Evolutionary conservation across 2,888 invertebrate genomes (phyloP), one percentile per base, ranked within the genome.

Genomic region (Coecobrya sp.): DNA sequence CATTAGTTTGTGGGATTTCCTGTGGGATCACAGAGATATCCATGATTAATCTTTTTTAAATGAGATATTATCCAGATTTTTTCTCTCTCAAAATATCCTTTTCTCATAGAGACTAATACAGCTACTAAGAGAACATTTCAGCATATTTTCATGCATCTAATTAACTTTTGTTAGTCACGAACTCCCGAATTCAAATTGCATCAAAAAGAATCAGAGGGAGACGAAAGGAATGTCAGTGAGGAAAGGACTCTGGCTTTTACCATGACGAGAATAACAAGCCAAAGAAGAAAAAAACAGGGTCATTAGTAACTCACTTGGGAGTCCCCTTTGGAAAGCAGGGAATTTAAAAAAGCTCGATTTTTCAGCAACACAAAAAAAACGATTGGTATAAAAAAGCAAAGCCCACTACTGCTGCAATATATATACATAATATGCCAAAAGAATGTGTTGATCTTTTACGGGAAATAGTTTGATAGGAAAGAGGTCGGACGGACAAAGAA

Each of bases 221-320:
- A 36, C 36, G 36, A 36, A 36, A 36, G 7, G 36, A n/a, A n/a
- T n/a, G n/a, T n/a, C n/a, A n/a, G n/a, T n/a, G n/a, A n/a, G n/a
- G n/a, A 36, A 36, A 7, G 36, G 36, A 36, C 36, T 36, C 36
- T 49, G 22, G 19, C 16, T 76, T 19, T 19, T 45, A 36, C 27
- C n/a, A 36, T 36, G 30, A 68, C 2, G 7, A 68, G 30, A 36
- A 68, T 36, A 68, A 68, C 30, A 68, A 30, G 68, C 36, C 16
- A 3, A 30, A 36, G 27, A 45, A 73, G 25, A 49, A 16, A 73
- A 49, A 49, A 16, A 19, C n/a, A 49, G n/a, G 45, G 42, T 76
- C 76, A 76, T 76, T 76, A 76, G 76, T 25, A 49, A 76, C 49
- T 76, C 76, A 76, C 76, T 49, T 22, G 76, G 76, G 76, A 76